Evolutionary conservation across 2,888 invertebrate genomes (phyloP).

Genomic region (Sclerodermus sp.): DNA sequence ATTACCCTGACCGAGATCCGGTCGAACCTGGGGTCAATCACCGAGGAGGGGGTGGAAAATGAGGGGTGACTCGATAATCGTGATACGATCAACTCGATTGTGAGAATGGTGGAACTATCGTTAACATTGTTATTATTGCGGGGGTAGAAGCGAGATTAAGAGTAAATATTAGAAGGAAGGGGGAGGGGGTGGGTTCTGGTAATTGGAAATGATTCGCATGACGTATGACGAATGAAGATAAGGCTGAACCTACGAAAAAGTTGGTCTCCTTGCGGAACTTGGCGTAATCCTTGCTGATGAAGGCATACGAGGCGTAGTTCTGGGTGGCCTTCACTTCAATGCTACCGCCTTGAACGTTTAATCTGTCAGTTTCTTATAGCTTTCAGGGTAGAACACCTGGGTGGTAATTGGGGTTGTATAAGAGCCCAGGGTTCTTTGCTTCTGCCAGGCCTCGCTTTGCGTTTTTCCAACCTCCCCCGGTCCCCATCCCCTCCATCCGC

Average conservation of each 20-base stretch:
- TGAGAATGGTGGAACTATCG: too few species aligned
- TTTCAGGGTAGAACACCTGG: slow-evolving; percentile 23
- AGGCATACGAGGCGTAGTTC: slow-evolving; percentile 60
- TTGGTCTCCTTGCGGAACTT: slow-evolving; percentile 60
- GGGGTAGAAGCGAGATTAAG: too few species aligned
- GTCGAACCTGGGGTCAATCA: too few species aligned
- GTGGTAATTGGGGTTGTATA: slow-evolving; percentile 21
- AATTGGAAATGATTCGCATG: too few species aligned
- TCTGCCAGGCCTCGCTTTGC: slow-evolving; percentile 14
- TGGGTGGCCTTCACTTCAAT: slow-evolving; percentile 61
- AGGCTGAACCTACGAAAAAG: slow-evolving; percentile 44
- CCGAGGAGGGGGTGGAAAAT: too few species aligned
- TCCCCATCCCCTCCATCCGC: background rate
- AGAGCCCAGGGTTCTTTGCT: slow-evolving; percentile 14
- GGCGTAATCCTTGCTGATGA: slow-evolving; percentile 61
- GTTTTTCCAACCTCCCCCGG: slow-evolving; percentile 8
- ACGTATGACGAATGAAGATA: background rate
- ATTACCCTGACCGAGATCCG: too few species aligned
- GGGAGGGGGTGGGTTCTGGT: too few species aligned
- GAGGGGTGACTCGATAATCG: too few species aligned
- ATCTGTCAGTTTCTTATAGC: slow-evolving; percentile 29
- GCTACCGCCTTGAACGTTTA: slow-evolving; percentile 57
- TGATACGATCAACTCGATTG: too few species aligned
- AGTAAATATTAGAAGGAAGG: background rate
- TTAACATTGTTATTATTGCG: too few species aligned